These are phyloP conservation scores for Euleptes europaea DNA, from an alignment of 2,113 vertebrate species.

Conservation along the genomic window DNA sequence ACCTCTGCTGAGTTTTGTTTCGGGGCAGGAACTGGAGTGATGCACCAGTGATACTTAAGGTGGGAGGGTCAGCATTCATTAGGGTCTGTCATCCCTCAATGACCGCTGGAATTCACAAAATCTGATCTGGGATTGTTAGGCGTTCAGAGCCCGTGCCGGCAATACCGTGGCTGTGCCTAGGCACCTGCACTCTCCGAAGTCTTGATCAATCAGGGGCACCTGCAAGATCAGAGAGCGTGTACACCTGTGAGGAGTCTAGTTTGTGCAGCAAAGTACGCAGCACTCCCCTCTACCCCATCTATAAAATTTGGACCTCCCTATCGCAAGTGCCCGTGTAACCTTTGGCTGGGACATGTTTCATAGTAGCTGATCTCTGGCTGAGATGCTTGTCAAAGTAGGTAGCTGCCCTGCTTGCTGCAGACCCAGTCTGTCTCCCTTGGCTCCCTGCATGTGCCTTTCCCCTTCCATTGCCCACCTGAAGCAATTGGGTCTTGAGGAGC, in stretches of 20 bases:
- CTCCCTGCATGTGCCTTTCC: neutral
- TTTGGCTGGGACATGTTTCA: neutral
- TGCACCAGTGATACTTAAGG: too few relatives aligned
- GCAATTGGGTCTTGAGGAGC: neutral
- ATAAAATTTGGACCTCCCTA: neutral
- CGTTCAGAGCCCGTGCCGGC: neutral
- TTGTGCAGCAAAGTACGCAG: neutral
- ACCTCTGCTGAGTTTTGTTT: too few relatives aligned
- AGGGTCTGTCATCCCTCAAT: too few relatives aligned
- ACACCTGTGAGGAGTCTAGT: too few relatives aligned
- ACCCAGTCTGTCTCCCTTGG: neutral
- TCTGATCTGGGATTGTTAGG: too few relatives aligned
- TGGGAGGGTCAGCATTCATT: too few relatives aligned
- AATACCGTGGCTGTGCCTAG: neutral
- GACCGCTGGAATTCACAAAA: too few relatives aligned
- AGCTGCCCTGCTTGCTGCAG: too few relatives aligned
- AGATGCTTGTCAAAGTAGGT: too few relatives aligned
- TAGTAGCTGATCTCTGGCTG: neutral
- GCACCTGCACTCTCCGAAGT: neutral
- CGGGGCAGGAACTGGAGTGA: too few relatives aligned
- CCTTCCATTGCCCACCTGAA: neutral
- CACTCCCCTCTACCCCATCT: neutral
- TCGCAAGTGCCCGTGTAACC: neutral
- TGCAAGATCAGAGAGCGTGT: too few relatives aligned
- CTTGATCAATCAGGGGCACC: too few relatives aligned